Conservation (phyloP, 1,140 invertebrate genomes). For the Arctopsyche grandis region DNA sequence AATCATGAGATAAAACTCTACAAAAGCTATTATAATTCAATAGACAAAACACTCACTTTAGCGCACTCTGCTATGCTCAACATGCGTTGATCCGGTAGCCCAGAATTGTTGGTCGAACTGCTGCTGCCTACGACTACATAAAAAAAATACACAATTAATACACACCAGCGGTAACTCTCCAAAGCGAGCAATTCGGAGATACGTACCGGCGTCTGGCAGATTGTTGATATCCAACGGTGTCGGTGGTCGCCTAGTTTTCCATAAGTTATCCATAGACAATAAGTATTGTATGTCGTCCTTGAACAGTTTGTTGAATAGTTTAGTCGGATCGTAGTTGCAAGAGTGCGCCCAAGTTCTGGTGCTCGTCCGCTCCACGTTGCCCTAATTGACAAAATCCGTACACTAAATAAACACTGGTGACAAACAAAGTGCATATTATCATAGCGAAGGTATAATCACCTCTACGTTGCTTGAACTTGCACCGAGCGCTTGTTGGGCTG, state of each 20-base stretch:
- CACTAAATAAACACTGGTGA: not conserved
- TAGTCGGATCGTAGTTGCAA: conserved; percentile 84
- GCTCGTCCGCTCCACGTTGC: conserved; percentile 83
- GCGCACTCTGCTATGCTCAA: conserved; percentile 80
- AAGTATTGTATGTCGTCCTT: conserved; percentile 96
- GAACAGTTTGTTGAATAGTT: conserved; percentile 91
- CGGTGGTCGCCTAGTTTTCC: conserved; percentile 88
- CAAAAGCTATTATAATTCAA: not conserved
- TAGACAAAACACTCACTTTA: conserved; percentile 57
- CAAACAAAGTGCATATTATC: not conserved
- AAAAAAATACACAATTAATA: not conserved
- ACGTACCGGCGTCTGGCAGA: conserved; percentile 69
- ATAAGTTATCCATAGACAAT: conserved; percentile 93
- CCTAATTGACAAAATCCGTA: conserved; percentile 57
- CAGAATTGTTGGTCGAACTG: conserved; percentile 59
- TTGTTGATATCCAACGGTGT: conserved; percentile 80
- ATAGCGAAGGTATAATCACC: conserved; percentile 33
- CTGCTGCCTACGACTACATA: conserved; percentile 52
- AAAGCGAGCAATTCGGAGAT: conserved; percentile 42
- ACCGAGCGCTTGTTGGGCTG: conserved; percentile 61
- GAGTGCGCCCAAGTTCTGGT: conserved; percentile 90
- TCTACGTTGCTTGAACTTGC: conserved; percentile 56
- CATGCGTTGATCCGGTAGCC: conserved; percentile 76
- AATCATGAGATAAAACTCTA: not conserved
- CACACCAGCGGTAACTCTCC: too few relatives aligned